Base-by-base conservation (phyloP, 2,797 vertebrate genomes). In the Propithecus deckenii region DNA sequence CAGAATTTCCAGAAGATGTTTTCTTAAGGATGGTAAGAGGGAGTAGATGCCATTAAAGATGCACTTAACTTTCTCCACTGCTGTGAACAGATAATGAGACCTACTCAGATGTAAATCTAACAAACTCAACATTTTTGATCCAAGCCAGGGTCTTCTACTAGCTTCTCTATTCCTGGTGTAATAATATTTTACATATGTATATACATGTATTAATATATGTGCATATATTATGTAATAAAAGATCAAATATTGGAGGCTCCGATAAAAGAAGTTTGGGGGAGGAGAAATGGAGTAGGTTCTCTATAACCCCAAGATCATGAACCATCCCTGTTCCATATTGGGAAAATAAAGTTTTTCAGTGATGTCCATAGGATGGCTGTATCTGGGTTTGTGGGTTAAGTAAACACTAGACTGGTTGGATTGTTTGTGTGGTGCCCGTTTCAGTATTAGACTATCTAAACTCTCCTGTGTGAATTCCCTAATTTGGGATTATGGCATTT, bases 1-100 rank as follows among this genome's bases (percentile, higher is more conserved):
- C 23, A 94, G 59, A 93, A 88, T 93, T 93, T 88, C 67, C 30
- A 79, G 79, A 92, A 72, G 41, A 32, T 2, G 35, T 80, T 89
- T 89, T 91, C n/a, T 41, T 67, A 76, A 90, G 46, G 17, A 32
- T 50, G 30, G n/a, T 25, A 74, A 50, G 13, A 63, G 32, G 43
- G 15, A 61, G 1, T 25, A 1, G 23, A 84, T 92, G 10, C 7
- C 55, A 38, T 71, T 79, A 94, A 89, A 93, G 55, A 87, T 20
- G 30, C 14, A 48, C 41, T 61, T 69, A 57, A 89, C 43, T 87
- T 87, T 67, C n/a, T 83, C 46, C 43, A 65, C 30, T 65, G 48
- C n/a, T 63, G 14, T 63, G 23, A 93, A 91, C 43, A 74, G 71
- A 50, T 41, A 17, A 71, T 69, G 52, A 86, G 43, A 20, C 5